A percentile compares a stretch with the other conserved stretches of the same genome.
These are phyloP conservation scores for Enteromius afrohamiltoni DNA, from an alignment of 2,797 vertebrate species.

Conservation along the genomic window DNA sequence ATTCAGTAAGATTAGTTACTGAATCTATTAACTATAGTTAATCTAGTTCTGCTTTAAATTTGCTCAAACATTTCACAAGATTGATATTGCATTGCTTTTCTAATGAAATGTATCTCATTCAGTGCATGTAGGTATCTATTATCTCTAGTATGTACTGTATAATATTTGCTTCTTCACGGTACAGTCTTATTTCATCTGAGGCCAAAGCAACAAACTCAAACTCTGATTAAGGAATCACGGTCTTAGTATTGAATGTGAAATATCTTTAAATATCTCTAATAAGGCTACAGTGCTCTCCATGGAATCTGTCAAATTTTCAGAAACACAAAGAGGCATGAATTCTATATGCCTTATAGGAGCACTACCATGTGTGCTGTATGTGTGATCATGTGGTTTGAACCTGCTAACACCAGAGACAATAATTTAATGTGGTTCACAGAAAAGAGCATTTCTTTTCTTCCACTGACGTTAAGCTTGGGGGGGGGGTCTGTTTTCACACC, in stretches of 20 bases:
- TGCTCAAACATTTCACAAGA: not conserved
- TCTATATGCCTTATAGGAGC: not conserved
- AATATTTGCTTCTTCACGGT: too few species aligned
- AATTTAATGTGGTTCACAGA: constrained; percentile 24
- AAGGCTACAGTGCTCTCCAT: not conserved
- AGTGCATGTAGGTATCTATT: not conserved
- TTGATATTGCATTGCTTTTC: not conserved
- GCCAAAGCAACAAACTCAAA: not conserved
- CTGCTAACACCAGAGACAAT: constrained; percentile 21
- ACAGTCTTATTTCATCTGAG: not conserved
- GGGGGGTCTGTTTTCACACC: constrained; percentile 57
- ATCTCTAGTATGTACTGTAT: not conserved
- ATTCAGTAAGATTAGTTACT: not conserved
- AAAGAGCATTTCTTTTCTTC: constrained; percentile 19
- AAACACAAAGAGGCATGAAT: not conserved
- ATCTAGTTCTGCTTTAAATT: not conserved
- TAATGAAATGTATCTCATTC: not conserved
- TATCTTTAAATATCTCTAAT: not conserved
- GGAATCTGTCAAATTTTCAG: not conserved
- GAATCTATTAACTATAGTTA: not conserved
- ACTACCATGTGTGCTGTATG: not conserved
- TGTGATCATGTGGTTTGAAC: constrained; percentile 10
- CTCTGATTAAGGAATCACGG: not conserved
- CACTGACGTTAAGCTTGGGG: constrained; percentile 24
- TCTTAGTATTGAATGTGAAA: not conserved